Conservation (phyloP, 2,797 vertebrate genomes). For the Neoniphon sammara region DNA sequence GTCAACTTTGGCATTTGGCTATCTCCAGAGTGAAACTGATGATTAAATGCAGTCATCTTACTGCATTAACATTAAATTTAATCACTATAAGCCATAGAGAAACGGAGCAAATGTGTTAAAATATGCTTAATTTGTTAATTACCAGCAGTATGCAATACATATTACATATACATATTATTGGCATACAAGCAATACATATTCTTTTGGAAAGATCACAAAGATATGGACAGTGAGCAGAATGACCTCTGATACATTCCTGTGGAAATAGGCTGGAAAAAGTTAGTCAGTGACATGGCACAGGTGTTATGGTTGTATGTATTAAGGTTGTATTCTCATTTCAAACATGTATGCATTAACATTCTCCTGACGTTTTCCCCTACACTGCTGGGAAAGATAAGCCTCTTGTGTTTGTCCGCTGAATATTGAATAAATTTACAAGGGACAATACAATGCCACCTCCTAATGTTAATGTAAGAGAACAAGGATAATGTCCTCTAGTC, state of each 20-base stretch:
- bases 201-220: too few species aligned
- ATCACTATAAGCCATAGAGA: too few species aligned
- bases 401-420: slow-evolving; percentile 22
- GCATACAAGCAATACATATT: too few species aligned
- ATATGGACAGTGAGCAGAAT: background rate
- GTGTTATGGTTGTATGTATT: background rate
- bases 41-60: too few species aligned
- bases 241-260: slow-evolving; percentile 4
- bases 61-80: too few species aligned
- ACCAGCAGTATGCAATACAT: too few species aligned
- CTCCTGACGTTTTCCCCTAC: slow-evolving; percentile 21
- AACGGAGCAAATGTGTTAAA: too few species aligned
- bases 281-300: slow-evolving; percentile 3
- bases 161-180: too few species aligned
- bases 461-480: slow-evolving; percentile 7
- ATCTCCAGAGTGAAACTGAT: too few species aligned
- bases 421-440: slow-evolving; percentile 16
- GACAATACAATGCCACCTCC: slow-evolving; percentile 6
- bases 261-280: slow-evolving; percentile 5
- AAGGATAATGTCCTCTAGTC: slow-evolving; percentile 5
- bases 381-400: slow-evolving; percentile 35
- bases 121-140: too few species aligned
- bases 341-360: slow-evolving; percentile 24
- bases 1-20: too few species aligned
- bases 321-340: slow-evolving; percentile 14